A percentile compares a stretch with the other conserved stretches of the same genome.
Evolutionary conservation across 2,113 vertebrate species (phyloP).

Genomic region (Axis porcinus): DNA sequence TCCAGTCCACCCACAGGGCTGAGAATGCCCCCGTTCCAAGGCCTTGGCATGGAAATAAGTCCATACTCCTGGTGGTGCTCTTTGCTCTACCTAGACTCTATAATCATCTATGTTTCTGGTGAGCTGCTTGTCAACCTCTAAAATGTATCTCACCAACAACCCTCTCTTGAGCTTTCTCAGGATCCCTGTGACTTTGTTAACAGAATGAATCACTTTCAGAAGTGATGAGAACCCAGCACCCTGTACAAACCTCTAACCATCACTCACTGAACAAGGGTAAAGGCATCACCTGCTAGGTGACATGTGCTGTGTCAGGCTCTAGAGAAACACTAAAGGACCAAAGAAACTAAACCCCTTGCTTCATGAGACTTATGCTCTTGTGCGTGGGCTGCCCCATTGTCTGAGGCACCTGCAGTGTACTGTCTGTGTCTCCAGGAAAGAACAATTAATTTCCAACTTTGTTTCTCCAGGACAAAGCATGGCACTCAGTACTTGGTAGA

Average conservation of each 20-base stretch:
- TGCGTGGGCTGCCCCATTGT: accelerated
- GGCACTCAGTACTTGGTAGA: not conserved
- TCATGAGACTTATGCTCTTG: not conserved
- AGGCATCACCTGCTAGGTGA: not conserved
- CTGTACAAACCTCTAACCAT: not conserved
- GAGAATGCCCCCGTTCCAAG: accelerated
- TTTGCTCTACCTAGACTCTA: not conserved
- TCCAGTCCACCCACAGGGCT: not conserved
- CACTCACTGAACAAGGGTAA: not conserved
- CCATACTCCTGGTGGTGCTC: accelerated
- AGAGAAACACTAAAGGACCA: accelerated
- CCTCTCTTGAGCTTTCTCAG: not conserved
- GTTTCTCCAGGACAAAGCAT: not conserved
- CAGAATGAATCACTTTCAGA: not conserved
- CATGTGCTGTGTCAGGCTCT: no score
- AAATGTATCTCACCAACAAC: not conserved
- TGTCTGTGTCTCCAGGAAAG: not conserved
- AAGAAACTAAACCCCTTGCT: not conserved
- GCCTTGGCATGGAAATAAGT: not conserved
- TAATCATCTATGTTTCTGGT: not conserved
- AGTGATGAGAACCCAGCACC: not conserved
- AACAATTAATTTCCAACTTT: not conserved
- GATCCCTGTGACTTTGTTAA: not conserved
- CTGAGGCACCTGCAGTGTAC: not conserved
- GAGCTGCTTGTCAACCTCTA: not conserved